phyloP scores from a whole-genome alignment of 2,113 vertebrate genomes.

The Eulemur rufifrons region DNA sequence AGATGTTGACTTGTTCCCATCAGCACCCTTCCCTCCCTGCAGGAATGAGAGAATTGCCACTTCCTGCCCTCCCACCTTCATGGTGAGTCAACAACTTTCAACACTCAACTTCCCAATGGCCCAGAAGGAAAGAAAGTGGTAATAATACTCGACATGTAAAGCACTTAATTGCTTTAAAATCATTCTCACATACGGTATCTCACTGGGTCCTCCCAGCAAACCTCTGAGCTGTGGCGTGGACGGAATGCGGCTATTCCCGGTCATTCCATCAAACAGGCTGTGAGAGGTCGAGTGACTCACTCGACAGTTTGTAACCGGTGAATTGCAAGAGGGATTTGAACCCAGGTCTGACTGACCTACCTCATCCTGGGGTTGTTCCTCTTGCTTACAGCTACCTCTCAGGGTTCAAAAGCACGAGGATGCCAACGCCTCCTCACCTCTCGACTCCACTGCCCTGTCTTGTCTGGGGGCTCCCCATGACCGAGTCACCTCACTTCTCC shows the following conservation, averaged over 20 bases:
- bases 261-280: neutral
- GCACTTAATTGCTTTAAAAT: neutral
- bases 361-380: neutral
- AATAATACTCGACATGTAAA: neutral
- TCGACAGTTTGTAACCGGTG: neutral
- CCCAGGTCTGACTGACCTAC: neutral
- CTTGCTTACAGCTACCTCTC: neutral
- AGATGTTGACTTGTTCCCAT: neutral
- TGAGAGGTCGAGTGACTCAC: neutral
- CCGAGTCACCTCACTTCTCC: neutral
- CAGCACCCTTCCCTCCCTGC: neutral
- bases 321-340: neutral
- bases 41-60: neutral
- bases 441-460: neutral
- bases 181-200: neutral
- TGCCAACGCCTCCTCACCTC: too few species aligned
- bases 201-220: neutral
- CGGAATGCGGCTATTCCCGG: neutral
- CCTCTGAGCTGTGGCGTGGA: neutral
- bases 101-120: neutral
- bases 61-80: neutral
- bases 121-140: constrained; percentile 1
- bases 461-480: neutral
- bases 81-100: neutral
- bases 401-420: neutral